Evolutionary conservation across 2,113 vertebrate species (phyloP), one percentile per base, ranked within the genome.

Genomic region (Bambusicola thoracicus): DNA sequence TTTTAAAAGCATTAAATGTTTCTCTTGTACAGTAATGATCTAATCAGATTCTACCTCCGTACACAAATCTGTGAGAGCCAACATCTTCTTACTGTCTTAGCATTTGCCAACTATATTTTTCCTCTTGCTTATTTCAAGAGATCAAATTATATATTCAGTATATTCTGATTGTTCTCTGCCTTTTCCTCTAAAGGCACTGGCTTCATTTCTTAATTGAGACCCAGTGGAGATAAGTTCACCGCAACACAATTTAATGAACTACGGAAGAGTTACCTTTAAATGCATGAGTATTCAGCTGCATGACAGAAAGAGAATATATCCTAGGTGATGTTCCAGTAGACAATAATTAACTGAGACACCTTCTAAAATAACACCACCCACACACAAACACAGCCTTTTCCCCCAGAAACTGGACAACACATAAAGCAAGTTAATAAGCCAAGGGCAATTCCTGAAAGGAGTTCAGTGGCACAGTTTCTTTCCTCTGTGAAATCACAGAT

Each of bases 181-280:
- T 20, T 77, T 93, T 92, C 38, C 86, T 95, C 94, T 46, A 48
- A 95, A 92, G 94, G 78, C 73, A 36, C 83, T 82, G 75, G 41
- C 77, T 95, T 82, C 84, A 70, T 89, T 96, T 95, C 90, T 96
- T 94, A 90, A 97, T 95, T 65, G 13, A n/a, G 41, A 94, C 88
- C 77, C 77, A 85, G 93, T 24, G 91, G 92, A 93, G 89, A 56
- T 55, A 90, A 62, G 67, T 94, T 81, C 95, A 96, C 74, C 44
- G 51, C 67, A 87, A 72, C 93, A 65, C 9, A 58, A 79, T 81
- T 85, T 90, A 92, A 95, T 73, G 81, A 94, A 90, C 56, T 63
- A 14, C 34, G 81, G 61, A 75, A 92, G 70, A 69, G 88, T 75
- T 93, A 46, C 86, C 83, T 85, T 80, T 92, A 90, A 40, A 88